phyloP scores from a whole-genome alignment of 2,113 vertebrate genomes.

The cat (Felis catus) region DNA sequence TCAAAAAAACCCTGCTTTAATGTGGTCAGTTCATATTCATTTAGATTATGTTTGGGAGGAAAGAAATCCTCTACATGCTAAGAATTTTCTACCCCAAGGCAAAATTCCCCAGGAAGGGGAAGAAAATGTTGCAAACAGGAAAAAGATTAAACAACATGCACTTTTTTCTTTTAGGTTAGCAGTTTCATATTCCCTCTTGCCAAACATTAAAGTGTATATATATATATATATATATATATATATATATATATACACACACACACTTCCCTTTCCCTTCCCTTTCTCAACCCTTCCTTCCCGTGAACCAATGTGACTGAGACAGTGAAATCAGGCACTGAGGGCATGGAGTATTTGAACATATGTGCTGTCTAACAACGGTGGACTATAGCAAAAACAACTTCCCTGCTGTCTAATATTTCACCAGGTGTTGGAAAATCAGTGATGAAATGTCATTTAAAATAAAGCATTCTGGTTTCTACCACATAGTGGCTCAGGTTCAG shows the following conservation, averaged over 20 bases:
- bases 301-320: not conserved
- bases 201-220: slow-evolving; percentile 25
- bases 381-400: not conserved
- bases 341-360: not conserved
- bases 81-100: slow-evolving; percentile 43
- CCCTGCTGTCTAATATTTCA: not conserved
- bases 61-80: not conserved
- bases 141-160: slow-evolving; percentile 53
- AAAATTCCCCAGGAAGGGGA: slow-evolving; percentile 55
- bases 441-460: slow-evolving; percentile 29
- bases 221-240: not conserved
- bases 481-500: not conserved
- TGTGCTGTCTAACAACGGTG: not conserved
- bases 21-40: not conserved
- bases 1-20: not conserved
- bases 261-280: not conserved
- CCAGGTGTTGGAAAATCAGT: not conserved
- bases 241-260: too few relatives aligned
- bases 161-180: slow-evolving; percentile 66
- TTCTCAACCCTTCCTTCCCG: slow-evolving; percentile 3
- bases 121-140: slow-evolving; percentile 63
- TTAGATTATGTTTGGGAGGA: not conserved
- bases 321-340: not conserved
- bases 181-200: slow-evolving; percentile 61
- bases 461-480: not conserved